A percentile compares a stretch with the other conserved stretches of the same genome.
Evolutionary conservation across 2,113 vertebrate species (phyloP).

Genomic region (Fregata magnificens): DNA sequence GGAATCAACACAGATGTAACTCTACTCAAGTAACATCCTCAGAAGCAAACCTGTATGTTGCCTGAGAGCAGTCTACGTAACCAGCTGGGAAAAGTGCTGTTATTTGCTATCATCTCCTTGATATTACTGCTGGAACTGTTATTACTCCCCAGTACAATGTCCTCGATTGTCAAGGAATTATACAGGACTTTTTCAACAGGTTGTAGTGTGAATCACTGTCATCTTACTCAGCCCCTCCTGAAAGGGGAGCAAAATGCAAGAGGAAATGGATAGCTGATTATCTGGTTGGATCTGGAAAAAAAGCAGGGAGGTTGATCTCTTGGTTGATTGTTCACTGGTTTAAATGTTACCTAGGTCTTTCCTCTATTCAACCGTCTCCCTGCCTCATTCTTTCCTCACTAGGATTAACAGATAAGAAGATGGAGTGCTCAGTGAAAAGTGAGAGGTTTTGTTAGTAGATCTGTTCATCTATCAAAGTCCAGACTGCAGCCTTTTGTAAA

Average conservation of each 20-base stretch:
- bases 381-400: not conserved
- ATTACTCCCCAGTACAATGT: not conserved
- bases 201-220: not conserved
- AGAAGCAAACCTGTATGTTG: not conserved
- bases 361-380: not conserved
- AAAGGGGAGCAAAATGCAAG: not conserved
- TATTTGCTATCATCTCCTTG: not conserved
- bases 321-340: not conserved
- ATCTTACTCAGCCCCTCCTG: not conserved
- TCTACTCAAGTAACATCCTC: not conserved
- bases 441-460: constrained; percentile 52
- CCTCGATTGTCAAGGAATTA: not conserved
- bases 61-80: not conserved
- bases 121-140: not conserved
- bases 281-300: not conserved
- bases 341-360: not conserved
- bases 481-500: constrained; percentile 41
- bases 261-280: not conserved
- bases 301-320: not conserved
- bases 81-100: not conserved
- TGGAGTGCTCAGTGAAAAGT: constrained; percentile 29
- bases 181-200: not conserved
- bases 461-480: constrained; percentile 62
- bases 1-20: not conserved
- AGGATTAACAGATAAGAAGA: constrained; percentile 43